These are phyloP conservation scores for Trilocha varians DNA, from an alignment of 2,888 invertebrate genomes.

Conservation along the genomic window DNA sequence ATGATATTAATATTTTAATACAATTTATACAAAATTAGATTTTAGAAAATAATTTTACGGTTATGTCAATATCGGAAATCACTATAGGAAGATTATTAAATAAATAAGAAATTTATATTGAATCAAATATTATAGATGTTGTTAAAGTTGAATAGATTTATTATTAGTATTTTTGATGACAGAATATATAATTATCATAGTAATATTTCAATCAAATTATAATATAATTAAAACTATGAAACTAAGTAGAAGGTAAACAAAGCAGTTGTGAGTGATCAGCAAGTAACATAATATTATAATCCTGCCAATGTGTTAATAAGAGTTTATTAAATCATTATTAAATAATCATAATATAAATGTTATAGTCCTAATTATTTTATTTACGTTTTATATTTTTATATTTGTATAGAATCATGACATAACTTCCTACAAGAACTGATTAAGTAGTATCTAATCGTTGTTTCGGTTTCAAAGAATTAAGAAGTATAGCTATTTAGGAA, in stretches of 20 bases:
- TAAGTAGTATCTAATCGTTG: constrained; percentile 35
- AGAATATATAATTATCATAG: no score
- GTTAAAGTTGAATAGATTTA: not conserved
- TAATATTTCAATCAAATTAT: no score
- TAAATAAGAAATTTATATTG: not conserved
- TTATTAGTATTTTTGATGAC: not conserved
- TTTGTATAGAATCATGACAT: constrained; percentile 44
- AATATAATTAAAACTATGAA: no score
- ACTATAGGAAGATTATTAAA: constrained; percentile 3
- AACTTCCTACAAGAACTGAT: constrained; percentile 49
- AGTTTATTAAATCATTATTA: constrained; percentile 12
- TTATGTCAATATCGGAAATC: not conserved
- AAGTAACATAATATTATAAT: constrained; percentile 10
- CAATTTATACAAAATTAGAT: constrained; percentile 45
- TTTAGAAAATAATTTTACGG: constrained; percentile 21
- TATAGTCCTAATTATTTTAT: constrained; percentile 34
- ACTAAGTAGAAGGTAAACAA: no score
- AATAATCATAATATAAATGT: constrained; percentile 33
- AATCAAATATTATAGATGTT: not conserved
- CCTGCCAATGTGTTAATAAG: constrained; percentile 7
- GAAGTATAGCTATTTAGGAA: constrained; percentile 58
- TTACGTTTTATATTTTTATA: constrained; percentile 57
- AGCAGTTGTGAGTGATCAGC: constrained; percentile 5
- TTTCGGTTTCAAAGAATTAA: constrained; percentile 54
- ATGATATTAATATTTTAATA: constrained; percentile 67